Percentiles rank a stretch among this genome's conserved stretches.
These are phyloP conservation scores for Thinocorus orbignyianus DNA, from an alignment of 2,113 vertebrate species.

Conservation along the genomic window DNA sequence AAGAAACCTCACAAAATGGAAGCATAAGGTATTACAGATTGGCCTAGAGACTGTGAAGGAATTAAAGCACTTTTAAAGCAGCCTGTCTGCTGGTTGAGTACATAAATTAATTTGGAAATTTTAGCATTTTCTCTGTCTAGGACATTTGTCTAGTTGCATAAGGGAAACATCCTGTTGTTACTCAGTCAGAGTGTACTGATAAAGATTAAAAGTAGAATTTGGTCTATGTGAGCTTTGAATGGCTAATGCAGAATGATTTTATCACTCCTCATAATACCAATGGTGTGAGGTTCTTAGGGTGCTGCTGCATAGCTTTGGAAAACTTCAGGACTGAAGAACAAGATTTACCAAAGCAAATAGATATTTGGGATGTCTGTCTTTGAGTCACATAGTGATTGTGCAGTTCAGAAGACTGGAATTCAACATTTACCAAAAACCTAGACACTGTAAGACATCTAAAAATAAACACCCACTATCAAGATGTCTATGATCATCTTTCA, in stretches of 20 bases:
- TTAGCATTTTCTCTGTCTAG: not conserved
- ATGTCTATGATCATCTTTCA: not conserved
- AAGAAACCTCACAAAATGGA: conserved; percentile 45
- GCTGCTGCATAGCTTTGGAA: not conserved
- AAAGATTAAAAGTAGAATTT: not conserved
- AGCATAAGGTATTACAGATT: conserved; percentile 17
- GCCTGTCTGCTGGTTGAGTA: not conserved
- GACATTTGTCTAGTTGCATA: not conserved
- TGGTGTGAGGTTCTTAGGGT: not conserved
- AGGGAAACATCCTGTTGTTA: not conserved
- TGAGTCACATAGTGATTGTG: not conserved
- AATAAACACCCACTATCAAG: not conserved
- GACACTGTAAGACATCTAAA: not conserved
- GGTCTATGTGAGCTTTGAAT: not conserved
- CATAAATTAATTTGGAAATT: not conserved
- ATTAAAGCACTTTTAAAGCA: not conserved
- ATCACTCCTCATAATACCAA: not conserved
- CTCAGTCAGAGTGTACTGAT: not conserved
- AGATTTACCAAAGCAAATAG: not conserved
- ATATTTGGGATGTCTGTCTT: not conserved
- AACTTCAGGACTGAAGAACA: not conserved
- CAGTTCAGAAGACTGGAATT: not conserved
- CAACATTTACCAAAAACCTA: not conserved
- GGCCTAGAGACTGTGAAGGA: not conserved
- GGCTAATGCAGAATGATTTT: not conserved